These are phyloP conservation scores for Galbula dea DNA, from an alignment of 2,113 vertebrate species.

Conservation along the genomic window DNA sequence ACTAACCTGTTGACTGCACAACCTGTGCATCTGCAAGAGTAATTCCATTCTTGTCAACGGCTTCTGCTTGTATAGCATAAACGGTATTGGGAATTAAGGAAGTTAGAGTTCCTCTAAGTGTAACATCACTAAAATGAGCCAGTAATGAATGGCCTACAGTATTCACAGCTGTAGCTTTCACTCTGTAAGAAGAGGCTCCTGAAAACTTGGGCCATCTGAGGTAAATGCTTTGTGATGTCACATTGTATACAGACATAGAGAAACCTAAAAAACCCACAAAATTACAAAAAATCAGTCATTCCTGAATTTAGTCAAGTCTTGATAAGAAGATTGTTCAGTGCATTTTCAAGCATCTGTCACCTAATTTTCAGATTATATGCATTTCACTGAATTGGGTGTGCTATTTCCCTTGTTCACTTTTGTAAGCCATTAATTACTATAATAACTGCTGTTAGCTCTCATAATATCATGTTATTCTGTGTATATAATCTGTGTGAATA, in stretches of 20 bases:
- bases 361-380: background rate
- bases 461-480: background rate
- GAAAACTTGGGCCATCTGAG: constrained; percentile 67
- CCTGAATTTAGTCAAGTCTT: background rate
- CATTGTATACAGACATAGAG: constrained; percentile 71
- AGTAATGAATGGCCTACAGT: constrained; percentile 45
- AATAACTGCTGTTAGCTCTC: background rate
- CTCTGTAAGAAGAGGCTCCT: constrained; percentile 75
- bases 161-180: constrained; percentile 73
- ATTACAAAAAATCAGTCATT: no score
- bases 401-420: background rate
- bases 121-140: constrained; percentile 68
- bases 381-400: background rate
- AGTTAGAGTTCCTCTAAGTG: constrained; percentile 73
- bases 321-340: background rate
- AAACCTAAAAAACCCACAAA: constrained; percentile 52
- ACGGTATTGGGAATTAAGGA: constrained; percentile 76
- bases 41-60: constrained; percentile 69
- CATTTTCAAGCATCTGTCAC: background rate
- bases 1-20: constrained; percentile 71
- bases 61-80: constrained; percentile 76
- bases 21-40: constrained; percentile 66
- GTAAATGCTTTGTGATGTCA: constrained; percentile 77
- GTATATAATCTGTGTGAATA: background rate
- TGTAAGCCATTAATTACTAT: background rate